Evolutionary conservation across 1,140 invertebrate genomes (phyloP).

Genomic region (Helicoverpa zea): DNA sequence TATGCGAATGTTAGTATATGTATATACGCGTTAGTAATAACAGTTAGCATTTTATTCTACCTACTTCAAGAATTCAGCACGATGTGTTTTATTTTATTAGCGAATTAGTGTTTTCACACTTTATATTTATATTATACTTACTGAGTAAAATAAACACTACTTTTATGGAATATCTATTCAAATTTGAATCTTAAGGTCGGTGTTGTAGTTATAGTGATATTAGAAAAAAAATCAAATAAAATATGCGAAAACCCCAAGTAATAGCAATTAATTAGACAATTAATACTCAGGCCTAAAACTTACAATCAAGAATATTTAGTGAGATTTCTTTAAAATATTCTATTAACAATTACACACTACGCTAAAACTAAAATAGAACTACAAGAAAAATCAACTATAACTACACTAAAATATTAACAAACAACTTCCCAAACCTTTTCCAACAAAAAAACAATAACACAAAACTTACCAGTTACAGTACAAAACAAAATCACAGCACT

Average conservation of each 20-base stretch:
- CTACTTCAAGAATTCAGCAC: not conserved
- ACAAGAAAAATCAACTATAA: no score
- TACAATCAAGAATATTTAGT: no score
- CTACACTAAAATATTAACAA: no score
- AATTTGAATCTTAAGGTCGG: not conserved
- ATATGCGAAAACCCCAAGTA: no score
- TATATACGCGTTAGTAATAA: constrained; percentile 12
- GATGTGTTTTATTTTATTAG: not conserved
- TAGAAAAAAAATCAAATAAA: not conserved
- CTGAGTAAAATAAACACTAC: not conserved
- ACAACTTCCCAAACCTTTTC: not conserved
- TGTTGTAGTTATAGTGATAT: no score
- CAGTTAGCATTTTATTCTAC: constrained; percentile 22
- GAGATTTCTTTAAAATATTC: no score
- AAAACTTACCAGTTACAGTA: not conserved
- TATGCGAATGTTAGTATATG: constrained; percentile 5
- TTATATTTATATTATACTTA: not conserved
- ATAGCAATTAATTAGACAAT: no score
- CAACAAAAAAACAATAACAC: not conserved
- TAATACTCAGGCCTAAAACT: no score
- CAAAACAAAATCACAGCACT: constrained; percentile 22
- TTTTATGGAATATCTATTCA: not conserved
- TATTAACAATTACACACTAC: no score
- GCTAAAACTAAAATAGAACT: no score
- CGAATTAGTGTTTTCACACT: constrained; percentile 18